phyloP scores from a whole-genome alignment of 2,113 vertebrate species.

The Probosciger aterrimus region DNA sequence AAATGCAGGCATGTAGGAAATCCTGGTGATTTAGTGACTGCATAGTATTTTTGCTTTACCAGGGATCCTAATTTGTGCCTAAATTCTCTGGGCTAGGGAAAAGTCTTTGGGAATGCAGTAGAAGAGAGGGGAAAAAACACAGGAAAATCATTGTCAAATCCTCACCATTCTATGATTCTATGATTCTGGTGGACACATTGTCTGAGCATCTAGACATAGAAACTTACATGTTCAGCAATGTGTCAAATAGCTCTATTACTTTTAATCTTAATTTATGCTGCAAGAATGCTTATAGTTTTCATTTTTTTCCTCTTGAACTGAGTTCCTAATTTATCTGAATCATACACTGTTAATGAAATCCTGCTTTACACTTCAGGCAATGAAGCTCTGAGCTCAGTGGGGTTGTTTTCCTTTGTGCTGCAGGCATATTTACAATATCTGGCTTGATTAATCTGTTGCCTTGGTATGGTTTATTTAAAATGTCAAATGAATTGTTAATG shows the following conservation, averaged over 20 bases:
- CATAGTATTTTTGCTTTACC: not conserved
- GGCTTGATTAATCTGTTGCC: conserved; percentile 58
- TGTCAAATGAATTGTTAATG: conserved; percentile 52
- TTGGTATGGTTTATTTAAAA: conserved; percentile 55
- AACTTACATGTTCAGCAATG: not conserved
- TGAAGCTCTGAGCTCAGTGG: conserved; percentile 2
- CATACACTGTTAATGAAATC: conserved; percentile 36
- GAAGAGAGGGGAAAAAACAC: not conserved
- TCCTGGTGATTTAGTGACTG: not conserved
- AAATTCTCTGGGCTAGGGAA: not conserved
- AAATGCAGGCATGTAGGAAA: not conserved
- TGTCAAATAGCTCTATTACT: not conserved
- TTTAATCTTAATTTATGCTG: conserved; percentile 9
- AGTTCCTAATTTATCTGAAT: conserved; percentile 38
- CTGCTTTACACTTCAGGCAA: conserved; percentile 27
- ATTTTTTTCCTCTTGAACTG: not conserved
- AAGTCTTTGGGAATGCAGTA: not conserved
- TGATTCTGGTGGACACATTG: not conserved
- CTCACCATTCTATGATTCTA: not conserved
- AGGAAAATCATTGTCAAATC: not conserved
- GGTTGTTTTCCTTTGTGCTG: conserved; percentile 21
- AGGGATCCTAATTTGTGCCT: not conserved
- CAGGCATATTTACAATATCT: conserved; percentile 32
- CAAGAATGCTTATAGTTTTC: not conserved
- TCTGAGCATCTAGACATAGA: not conserved